Base-by-base conservation (phyloP, 53 echinoderm and acorn worm species). In the Temnopleurus reevesii region DNA sequence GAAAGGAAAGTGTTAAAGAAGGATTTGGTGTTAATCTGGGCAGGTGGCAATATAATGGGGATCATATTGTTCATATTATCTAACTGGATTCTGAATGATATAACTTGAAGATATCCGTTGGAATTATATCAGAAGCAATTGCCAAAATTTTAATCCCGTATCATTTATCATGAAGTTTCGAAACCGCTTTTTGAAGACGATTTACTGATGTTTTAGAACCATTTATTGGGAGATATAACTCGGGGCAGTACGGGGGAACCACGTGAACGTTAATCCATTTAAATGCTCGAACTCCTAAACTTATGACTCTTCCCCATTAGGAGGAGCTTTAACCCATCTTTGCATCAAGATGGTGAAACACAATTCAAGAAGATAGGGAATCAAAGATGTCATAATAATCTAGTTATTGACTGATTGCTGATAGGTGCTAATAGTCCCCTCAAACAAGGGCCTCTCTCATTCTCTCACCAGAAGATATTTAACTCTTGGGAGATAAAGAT, bases 381-480 rank as follows among this genome's bases (percentile, higher is more conserved):
- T 71, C 43, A 71, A 41, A 7, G 71, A 71, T 38, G 71, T 19
- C 71, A 30, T 38, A 71, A 41, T 38, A 71, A 71, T 71, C 71
- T 41, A 41, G n/a, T 21, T 71, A 71, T 71, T 71, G 38, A 38
- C 71, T 71, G 71, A 71, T 71, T 17, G 71, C n/a, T 38, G 71
- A 71, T n/a, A 71, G 41, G 41, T 71, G 23, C 71, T 71, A 71
- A 71, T 71, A 71, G n/a, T 41, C 71, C 71, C 71, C 71, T 71
- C 19, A 41, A 71, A 71, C 71, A 43, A 71, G 21, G 71, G 71
- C 71, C 71, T 41, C 71, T 71, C 10, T 36, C 36, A 41, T 41
- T 41, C 71, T 43, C 41, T n/a, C 65, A 64, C 33, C 65, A 64
- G 41, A 71, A 71, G 71, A 71, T 41, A 71, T 41, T 71, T 71